phyloP scores from a whole-genome alignment of 2,888 invertebrate species.

The Agrochola lota region DNA sequence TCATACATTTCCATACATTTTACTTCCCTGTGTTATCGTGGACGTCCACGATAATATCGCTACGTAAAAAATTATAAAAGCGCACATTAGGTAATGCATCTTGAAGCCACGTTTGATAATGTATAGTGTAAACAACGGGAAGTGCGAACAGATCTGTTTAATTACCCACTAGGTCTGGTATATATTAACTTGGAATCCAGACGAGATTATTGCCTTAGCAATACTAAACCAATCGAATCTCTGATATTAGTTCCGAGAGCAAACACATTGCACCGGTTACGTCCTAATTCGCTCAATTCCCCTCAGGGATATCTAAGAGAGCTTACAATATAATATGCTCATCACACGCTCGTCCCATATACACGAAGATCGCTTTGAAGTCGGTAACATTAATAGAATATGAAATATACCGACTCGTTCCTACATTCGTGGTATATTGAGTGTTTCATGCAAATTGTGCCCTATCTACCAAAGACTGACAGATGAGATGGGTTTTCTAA shows the following conservation, averaged over 20 bases:
- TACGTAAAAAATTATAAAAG: not conserved
- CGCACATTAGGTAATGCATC: not conserved
- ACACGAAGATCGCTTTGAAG: constrained; percentile 53
- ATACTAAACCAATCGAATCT: constrained; percentile 25
- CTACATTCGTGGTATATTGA: constrained; percentile 56
- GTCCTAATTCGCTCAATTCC: constrained; percentile 9
- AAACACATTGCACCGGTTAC: constrained; percentile 29
- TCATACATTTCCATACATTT: not conserved
- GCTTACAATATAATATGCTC: constrained; percentile 29
- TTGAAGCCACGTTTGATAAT: not conserved
- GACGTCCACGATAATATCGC: not conserved
- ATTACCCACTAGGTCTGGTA: not conserved
- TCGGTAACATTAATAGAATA: constrained; percentile 74
- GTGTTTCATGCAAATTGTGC: constrained; percentile 74
- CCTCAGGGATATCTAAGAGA: constrained; percentile 22
- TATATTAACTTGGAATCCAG: not conserved
- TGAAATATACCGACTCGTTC: constrained; percentile 67
- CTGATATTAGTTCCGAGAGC: constrained; percentile 31
- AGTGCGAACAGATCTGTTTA: not conserved
- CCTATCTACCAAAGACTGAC: constrained; percentile 66
- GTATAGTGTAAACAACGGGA: not conserved
- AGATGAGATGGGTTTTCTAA: constrained; percentile 66
- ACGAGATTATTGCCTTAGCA: constrained; percentile 25
- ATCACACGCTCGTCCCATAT: constrained; percentile 24
- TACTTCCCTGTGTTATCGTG: not conserved